Evolutionary conservation across 2,888 invertebrate genomes (phyloP).

Genomic region (Diaphora mendica): DNA sequence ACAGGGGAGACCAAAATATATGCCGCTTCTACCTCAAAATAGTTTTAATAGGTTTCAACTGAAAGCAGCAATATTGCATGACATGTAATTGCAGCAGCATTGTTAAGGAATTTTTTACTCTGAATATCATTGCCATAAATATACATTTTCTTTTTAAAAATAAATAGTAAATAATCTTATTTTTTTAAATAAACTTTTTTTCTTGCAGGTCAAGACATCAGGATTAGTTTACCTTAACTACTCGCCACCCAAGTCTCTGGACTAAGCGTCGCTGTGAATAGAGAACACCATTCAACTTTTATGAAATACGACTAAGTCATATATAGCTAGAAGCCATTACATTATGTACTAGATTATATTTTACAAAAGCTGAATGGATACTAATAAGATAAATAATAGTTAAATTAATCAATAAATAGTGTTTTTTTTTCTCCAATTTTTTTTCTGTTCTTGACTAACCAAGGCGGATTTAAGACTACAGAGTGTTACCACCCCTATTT

Average conservation of each 20-base stretch:
- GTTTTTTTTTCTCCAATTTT: slow-evolving; percentile 13
- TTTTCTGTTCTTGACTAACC: too few relatives aligned
- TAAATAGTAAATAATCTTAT: too few relatives aligned
- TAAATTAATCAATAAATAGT: slow-evolving; percentile 38
- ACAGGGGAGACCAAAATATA: too few relatives aligned
- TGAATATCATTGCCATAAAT: too few relatives aligned
- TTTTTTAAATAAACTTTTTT: slow-evolving; percentile 15
- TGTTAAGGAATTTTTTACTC: too few relatives aligned
- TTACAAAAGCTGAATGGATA: slow-evolving; percentile 42
- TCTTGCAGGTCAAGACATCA: slow-evolving; percentile 87
- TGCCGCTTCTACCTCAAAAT: too few relatives aligned
- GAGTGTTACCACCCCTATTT: too few relatives aligned
- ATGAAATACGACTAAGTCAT: slow-evolving; percentile 21
- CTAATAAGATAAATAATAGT: slow-evolving; percentile 42
- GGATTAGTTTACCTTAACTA: slow-evolving; percentile 89
- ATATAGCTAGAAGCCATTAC: slow-evolving; percentile 8
- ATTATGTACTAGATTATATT: slow-evolving; percentile 17
- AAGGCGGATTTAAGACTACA: too few relatives aligned
- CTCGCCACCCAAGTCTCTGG: slow-evolving; percentile 86
- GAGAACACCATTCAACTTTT: slow-evolving; percentile 31
- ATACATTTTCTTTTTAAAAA: too few relatives aligned
- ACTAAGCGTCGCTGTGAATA: slow-evolving; percentile 65
- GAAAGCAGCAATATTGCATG: too few relatives aligned
- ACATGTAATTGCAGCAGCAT: too few relatives aligned
- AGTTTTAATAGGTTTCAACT: too few relatives aligned